Evolutionary conservation across 2,888 invertebrate genomes (phyloP), one percentile per base, ranked within the genome.

Genomic region (Cistogaster globosa): DNA sequence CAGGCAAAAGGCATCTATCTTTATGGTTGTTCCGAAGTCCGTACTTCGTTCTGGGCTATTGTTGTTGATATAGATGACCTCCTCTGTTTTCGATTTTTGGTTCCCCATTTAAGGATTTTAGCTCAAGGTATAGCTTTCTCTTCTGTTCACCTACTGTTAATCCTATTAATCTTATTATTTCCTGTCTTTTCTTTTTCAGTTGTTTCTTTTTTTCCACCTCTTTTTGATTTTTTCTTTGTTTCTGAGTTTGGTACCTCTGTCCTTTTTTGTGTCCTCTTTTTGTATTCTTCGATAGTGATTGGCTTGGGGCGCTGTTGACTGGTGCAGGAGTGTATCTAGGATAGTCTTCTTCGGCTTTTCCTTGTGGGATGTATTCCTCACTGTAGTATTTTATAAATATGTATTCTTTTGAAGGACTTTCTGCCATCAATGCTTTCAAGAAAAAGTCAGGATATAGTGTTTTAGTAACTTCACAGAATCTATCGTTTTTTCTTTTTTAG

Each of bases 261-360:
- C 9, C 48, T 48, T 38, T 38, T 38, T 38, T n/a, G n/a, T n/a
- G n/a, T n/a, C n/a, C n/a, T n/a, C n/a, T 38, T 38, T 38, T 38
- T 38, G 7, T 38, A 38, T 38, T 38, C 38, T 38, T 38, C 38
- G 38, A 38, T 38, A 38, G 38, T 38, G 7, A 38, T 48, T 48
- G 48, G 16, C 48, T 48, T 48, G 48, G 48, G 48, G 48, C 48
- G 48, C 36, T 26, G 22, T 42, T 57, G 67, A 32, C 67, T 62
- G 38, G 48, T 48, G 16, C 48, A n/a, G 48, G 48, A n/a, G n/a
- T 48, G 48, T 48, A 48, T 48, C n/a, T n/a, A 48, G 16, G 14
- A n/a, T 48, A 48, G 48, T 48, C 14, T 48, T 48, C n/a, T 48
- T 14, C 48, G n/a, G 48, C 22, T 22, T 38, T 8, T 48, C 53